These are phyloP conservation scores for Aricia artaxerxes DNA, from an alignment of 2,888 invertebrate species.

Conservation along the genomic window DNA sequence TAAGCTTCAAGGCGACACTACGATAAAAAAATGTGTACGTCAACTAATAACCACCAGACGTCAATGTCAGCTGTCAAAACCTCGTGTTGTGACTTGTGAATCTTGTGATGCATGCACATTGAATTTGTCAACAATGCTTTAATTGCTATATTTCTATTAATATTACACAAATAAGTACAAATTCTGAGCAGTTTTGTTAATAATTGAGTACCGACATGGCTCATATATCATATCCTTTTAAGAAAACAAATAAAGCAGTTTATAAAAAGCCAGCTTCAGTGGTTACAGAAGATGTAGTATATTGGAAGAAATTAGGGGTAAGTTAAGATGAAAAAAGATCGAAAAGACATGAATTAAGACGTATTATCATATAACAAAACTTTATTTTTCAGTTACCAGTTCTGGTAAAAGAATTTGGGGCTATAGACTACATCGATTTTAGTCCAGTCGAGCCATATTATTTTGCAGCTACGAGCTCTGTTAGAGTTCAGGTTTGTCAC, in stretches of 20 bases:
- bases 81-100: too few relatives aligned
- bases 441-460: constrained; percentile 93
- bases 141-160: background rate
- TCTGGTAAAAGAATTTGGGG: constrained; percentile 94
- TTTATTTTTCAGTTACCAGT: constrained; percentile 83
- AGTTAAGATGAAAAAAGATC: constrained; percentile 48
- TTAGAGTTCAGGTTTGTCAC: constrained; percentile 84
- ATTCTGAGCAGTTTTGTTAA: background rate
- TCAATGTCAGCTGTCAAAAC: background rate
- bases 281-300: constrained; percentile 88
- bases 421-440: constrained; percentile 95
- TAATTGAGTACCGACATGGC: constrained; percentile 54
- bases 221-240: constrained; percentile 79
- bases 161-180: background rate
- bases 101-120: background rate
- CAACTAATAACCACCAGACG: background rate
- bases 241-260: constrained; percentile 85
- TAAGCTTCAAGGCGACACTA: too few relatives aligned
- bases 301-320: constrained; percentile 95
- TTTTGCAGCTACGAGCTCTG: constrained; percentile 96
- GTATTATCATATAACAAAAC: background rate
- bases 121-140: constrained; percentile 9
- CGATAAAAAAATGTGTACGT: too few relatives aligned
- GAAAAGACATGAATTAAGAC: background rate
- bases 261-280: constrained; percentile 84